Evolutionary conservation across 2,888 invertebrate species (phyloP), one percentile per base, ranked within the genome.

Genomic region (Parthenolecanium corni): DNA sequence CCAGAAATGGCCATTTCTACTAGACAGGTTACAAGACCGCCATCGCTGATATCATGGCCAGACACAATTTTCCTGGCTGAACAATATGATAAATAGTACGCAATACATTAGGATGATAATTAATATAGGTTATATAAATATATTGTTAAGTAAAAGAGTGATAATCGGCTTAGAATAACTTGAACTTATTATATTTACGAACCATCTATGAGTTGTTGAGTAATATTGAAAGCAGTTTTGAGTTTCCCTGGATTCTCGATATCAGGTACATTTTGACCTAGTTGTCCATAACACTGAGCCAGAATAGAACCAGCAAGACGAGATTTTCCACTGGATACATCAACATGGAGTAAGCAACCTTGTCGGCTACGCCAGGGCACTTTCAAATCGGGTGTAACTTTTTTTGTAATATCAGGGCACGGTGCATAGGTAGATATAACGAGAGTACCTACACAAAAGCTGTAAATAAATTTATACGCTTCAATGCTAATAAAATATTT

Each of bases 1-100:
- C 96, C 95, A 64, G 84, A 93, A 72, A 97, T 90, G n/a, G 89
- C 86, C 95, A 97, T 96, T 76, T 98, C 97, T 64, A 97, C 72
- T 0, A 91, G 74, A 68, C 91, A 89, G 0, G 89, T 88, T 46
- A 97, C 78, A 36, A 97, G 77, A 31, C 98, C 97, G 21, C 98
- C 97, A 76, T 97, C 97, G 72, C 95, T 96, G 4, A 97, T 80
- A 73, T 98, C 97, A 73, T 98, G 97, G 0, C 96, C 95, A 4
- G 95, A 80, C 38, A 85, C 72, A 11, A 91, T 74, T 71, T 82
- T 81, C 3, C 79, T 79, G 68, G 83, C 85, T 85, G 72, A 52
- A 73, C 72, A 68, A 65, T 64, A 66, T 58, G 64, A 23, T 56
- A 49, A 56, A 44, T 21, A 25, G 9, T 11, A n/a, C 25, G 1